phyloP scores from a whole-genome alignment of 2,113 vertebrate species.

The Synodontis membranacea region DNA sequence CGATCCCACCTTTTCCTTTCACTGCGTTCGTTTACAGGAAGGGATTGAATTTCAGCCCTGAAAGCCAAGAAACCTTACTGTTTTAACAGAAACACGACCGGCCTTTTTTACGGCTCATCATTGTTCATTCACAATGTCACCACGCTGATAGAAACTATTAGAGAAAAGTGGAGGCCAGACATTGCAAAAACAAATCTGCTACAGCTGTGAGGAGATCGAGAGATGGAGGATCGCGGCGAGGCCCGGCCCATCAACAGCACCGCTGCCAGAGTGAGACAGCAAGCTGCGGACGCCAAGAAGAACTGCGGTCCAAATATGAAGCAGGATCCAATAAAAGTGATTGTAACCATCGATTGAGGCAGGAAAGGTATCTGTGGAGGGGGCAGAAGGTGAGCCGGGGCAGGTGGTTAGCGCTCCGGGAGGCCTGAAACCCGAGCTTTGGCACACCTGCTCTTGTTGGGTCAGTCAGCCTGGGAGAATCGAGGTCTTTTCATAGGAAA shows the following conservation, averaged over 20 bases:
- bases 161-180: conserved; percentile 34
- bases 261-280: neutral
- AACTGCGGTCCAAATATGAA: conserved; percentile 18
- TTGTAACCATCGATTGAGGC: conserved; percentile 33
- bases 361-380: conserved; percentile 20
- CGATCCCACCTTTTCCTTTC: conserved; percentile 61
- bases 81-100: conserved; percentile 64
- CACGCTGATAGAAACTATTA: conserved; percentile 56
- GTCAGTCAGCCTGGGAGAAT: conserved; percentile 69
- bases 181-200: conserved; percentile 23
- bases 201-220: conserved; percentile 3
- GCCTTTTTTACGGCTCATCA: conserved; percentile 50
- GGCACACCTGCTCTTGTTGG: conserved; percentile 74
- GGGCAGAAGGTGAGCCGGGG: conserved; percentile 51
- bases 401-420: conserved; percentile 55
- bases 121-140: conserved; percentile 60
- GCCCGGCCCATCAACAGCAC: neutral
- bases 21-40: conserved; percentile 68
- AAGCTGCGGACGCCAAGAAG: neutral
- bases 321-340: conserved; percentile 38
- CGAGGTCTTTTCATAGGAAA: conserved; percentile 64
- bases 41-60: conserved; percentile 60
- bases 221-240: neutral
- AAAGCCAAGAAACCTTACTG: conserved; percentile 55
- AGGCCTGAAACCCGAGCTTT: conserved; percentile 72